These are phyloP conservation scores for Fragum sueziense DNA, from an alignment of 2,888 invertebrate species.

Conservation along the genomic window DNA sequence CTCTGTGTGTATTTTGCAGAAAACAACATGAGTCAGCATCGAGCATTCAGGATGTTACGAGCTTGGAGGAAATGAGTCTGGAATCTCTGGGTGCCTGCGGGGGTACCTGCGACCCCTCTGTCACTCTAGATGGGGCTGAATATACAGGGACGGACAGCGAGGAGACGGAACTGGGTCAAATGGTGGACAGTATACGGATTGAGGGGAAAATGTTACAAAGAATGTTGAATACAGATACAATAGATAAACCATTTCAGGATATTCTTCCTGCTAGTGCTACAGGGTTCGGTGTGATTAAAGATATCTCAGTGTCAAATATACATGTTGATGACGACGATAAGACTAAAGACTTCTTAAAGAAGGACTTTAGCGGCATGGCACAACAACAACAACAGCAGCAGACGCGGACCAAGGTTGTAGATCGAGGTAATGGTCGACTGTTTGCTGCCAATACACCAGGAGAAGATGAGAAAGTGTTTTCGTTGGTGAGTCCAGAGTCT, in stretches of 20 bases:
- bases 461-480: slow-evolving; percentile 64
- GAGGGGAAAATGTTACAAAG: slow-evolving; percentile 59
- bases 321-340: slow-evolving; percentile 77
- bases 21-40: slow-evolving; percentile 35
- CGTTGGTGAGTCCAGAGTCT: slow-evolving; percentile 58
- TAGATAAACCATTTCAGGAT: slow-evolving; percentile 48
- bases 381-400: no score
- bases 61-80: slow-evolving; percentile 42
- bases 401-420: slow-evolving; percentile 37
- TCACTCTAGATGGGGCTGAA: neutral
- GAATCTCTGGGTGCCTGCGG: slow-evolving; percentile 63
- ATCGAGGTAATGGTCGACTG: slow-evolving; percentile 49
- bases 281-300: slow-evolving; percentile 80
- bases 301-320: slow-evolving; percentile 80
- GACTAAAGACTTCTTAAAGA: slow-evolving; percentile 76
- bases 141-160: neutral
- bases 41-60: neutral
- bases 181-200: slow-evolving; percentile 51
- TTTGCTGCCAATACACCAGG: slow-evolving; percentile 67
- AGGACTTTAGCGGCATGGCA: slow-evolving; percentile 63
- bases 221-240: slow-evolving; percentile 56
- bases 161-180: slow-evolving; percentile 11
- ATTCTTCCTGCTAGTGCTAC: slow-evolving; percentile 31
- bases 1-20: no score
- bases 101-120: neutral